Percentiles rank a stretch among this genome's conserved stretches.
Conservation (phyloP, 1,140 invertebrate species). For the Hydropsyche tenuis region DNA sequence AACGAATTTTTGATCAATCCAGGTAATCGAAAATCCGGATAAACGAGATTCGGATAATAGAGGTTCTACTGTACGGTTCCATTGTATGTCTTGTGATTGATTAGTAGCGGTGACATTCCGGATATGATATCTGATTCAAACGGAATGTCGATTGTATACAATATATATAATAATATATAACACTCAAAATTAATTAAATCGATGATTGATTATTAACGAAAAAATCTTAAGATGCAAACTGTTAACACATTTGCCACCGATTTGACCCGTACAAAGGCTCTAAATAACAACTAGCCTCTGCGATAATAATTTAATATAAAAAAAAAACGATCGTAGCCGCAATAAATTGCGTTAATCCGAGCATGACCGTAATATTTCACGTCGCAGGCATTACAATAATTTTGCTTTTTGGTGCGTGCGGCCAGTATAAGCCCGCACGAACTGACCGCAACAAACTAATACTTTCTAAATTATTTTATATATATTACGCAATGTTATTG, state of each 20-base stretch:
- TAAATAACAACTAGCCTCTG: no score
- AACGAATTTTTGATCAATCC: no score
- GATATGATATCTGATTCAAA: not conserved
- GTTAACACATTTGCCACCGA: not conserved
- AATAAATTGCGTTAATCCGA: slow-evolving; percentile 22
- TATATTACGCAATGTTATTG: no score
- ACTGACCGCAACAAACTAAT: not conserved
- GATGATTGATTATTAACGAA: no score
- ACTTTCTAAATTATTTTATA: no score
- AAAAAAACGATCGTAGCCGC: not conserved
- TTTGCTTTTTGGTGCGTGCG: slow-evolving; percentile 17
- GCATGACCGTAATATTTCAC: slow-evolving; percentile 13
- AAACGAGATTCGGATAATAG: no score
- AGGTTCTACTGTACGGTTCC: no score
- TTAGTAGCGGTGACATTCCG: not conserved
- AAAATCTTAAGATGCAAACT: no score
- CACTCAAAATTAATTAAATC: no score
- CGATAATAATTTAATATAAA: slow-evolving; percentile 6
- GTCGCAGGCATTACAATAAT: slow-evolving; percentile 12
- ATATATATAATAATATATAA: no score
- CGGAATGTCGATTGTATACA: not conserved
- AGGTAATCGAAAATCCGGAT: no score
- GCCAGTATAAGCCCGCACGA: not conserved
- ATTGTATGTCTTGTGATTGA: not conserved
- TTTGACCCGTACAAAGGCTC: no score